Evolutionary conservation across 2,888 invertebrate species (phyloP), one percentile per base, ranked within the genome.

Genomic region (Conistra vaccinii): DNA sequence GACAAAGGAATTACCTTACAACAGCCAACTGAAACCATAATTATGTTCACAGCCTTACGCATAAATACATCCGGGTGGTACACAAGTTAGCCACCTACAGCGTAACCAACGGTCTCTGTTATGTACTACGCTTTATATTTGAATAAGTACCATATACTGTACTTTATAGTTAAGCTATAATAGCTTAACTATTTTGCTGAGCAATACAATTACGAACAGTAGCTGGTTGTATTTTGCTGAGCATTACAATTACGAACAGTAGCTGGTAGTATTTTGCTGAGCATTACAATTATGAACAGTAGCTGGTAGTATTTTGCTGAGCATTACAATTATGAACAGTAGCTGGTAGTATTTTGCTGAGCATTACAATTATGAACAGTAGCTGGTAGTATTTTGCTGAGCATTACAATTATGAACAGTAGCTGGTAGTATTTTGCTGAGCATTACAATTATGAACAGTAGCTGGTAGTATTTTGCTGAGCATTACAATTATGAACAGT

Each of bases 61-160:
- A 81, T 78, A 78, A 85, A 85, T 72, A 77, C 73, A 58, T 83
- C 83, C 86, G 83, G 85, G 87, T 85, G 85, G 87, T 70, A 79
- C 73, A 73, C 79, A 80, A 76, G 76, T 81, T 75, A 81, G 66
- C 87, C 86, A 84, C 87, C 87, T 81, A 86, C 87, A 67, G 85
- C 73, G 83, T 75, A 76, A 26, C 82, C 78, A 82, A 76, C 77
- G 63, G 71, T 69, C 68, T 45, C 65, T 63, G 71, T 85, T 85
- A 80, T 83, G 70, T 76, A 77, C 84, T 68, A 66, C 32, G 81
- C 81, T 53, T 81, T 84, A 84, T 61, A 69, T 76, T 73, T 76
- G 60, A 76, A 73, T 80, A 80, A 69, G 69, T 48, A 76, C 39
- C 72, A 62, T 73, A 42, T 60, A 61, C n/a, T 35, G 7, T 32